Evolutionary conservation across 2,113 vertebrate genomes (phyloP).

Genomic region (Coturnix japonica): DNA sequence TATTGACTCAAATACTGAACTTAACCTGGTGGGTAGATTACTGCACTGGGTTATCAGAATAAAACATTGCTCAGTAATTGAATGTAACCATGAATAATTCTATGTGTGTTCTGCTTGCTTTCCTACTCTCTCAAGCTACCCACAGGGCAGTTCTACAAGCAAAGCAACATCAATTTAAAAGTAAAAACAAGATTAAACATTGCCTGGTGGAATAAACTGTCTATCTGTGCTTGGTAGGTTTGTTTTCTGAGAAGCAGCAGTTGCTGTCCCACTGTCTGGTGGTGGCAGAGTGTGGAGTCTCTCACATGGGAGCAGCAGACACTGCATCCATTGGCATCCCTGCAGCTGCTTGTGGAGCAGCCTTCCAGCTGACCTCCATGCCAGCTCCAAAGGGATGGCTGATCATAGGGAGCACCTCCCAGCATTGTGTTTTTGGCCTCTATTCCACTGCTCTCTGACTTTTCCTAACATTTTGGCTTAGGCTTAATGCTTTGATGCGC

Average conservation of each 20-base stretch:
- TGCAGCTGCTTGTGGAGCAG: accelerated
- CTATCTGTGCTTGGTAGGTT: neutral
- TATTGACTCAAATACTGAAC: neutral
- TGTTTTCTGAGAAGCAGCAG: neutral
- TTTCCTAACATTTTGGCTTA: neutral
- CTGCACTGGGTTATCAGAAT: neutral
- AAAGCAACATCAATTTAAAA: neutral
- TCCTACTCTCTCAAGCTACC: neutral
- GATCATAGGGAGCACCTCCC: accelerated
- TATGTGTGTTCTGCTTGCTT: neutral
- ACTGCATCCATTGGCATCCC: neutral
- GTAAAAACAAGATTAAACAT: neutral
- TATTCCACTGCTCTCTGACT: neutral
- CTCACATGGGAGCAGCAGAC: neutral
- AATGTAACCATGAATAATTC: neutral
- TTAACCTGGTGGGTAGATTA: neutral
- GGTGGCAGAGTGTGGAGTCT: no score
- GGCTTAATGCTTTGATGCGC: neutral
- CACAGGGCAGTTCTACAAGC: neutral
- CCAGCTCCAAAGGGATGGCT: accelerated
- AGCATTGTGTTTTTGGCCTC: neutral
- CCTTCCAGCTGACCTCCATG: neutral
- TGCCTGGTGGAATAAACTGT: neutral
- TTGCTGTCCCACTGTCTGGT: neutral
- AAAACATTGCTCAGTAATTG: neutral